phyloP scores from a whole-genome alignment of 2,797 vertebrate genomes.

The Arctocebus calabarensis region DNA sequence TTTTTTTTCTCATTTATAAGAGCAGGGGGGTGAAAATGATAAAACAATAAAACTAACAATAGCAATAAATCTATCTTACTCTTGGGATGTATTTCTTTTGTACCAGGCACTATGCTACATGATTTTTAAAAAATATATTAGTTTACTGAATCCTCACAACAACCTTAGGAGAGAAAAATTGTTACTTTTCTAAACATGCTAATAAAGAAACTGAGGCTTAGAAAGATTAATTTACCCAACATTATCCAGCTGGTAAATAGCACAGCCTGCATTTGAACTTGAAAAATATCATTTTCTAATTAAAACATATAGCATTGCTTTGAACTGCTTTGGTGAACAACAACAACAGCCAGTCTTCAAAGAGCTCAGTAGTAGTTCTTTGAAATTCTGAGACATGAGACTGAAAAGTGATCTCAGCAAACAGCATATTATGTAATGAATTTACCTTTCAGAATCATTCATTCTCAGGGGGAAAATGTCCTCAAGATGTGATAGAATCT shows the following conservation, averaged over 20 bases:
- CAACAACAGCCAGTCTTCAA: not conserved
- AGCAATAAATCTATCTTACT: not conserved
- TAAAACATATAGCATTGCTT: not conserved
- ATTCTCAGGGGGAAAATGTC: constrained; percentile 61
- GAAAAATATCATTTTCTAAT: not conserved
- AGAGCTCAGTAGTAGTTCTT: constrained; percentile 25
- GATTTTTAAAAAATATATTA: not conserved
- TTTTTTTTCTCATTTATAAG: constrained; percentile 12
- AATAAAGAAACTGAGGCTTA: constrained; percentile 45
- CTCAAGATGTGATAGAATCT: constrained; percentile 66
- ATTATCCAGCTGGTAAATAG: not conserved
- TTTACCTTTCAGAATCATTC: constrained; percentile 61
- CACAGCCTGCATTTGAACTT: not conserved
- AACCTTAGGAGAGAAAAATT: not conserved
- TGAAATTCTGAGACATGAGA: constrained; percentile 59
- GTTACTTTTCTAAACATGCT: not conserved
- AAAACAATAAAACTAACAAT: not conserved
- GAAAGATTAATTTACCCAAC: constrained; percentile 27
- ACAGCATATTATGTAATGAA: constrained; percentile 62
- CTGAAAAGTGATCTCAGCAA: constrained; percentile 73
- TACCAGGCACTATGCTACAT: not conserved
- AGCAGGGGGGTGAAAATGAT: not conserved
- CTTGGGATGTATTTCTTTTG: not conserved
- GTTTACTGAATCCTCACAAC: not conserved
- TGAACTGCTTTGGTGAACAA: not conserved